Percentiles rank a stretch among this genome's conserved stretches.
phyloP scores from a whole-genome alignment of 37 sponge, comb jelly and placozoan genomes.

The Theonella swinhoei region DNA sequence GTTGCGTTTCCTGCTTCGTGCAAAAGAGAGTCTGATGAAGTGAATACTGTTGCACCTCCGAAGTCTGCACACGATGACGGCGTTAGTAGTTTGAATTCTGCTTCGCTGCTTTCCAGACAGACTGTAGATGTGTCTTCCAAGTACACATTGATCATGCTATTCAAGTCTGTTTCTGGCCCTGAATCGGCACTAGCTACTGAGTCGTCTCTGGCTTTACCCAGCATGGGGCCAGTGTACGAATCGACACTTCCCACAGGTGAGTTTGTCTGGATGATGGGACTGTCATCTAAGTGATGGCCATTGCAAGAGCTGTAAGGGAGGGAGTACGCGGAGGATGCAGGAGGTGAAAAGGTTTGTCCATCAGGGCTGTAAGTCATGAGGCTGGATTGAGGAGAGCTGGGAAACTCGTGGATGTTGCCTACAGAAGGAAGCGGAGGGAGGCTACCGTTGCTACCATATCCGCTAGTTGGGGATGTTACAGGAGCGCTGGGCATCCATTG shows the following conservation, averaged over 20 bases:
- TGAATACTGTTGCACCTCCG: slow-evolving; percentile 4
- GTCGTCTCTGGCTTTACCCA: slow-evolving; percentile 48
- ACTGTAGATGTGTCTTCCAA: slow-evolving; percentile 38
- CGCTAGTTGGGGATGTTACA: background rate
- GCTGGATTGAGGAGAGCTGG: slow-evolving; percentile 4
- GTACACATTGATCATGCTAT: slow-evolving; percentile 70
- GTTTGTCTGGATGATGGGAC: slow-evolving; percentile 28
- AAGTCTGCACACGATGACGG: slow-evolving; percentile 44
- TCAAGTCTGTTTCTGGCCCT: slow-evolving; percentile 43
- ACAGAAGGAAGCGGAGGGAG: background rate
- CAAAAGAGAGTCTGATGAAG: slow-evolving; percentile 41
- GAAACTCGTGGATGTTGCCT: background rate
- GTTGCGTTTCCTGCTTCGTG: slow-evolving; percentile 9
- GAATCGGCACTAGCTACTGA: slow-evolving; percentile 49
- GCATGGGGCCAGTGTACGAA: slow-evolving; percentile 45
- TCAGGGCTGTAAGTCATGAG: background rate
- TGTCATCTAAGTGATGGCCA: slow-evolving; percentile 23
- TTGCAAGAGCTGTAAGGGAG: slow-evolving; percentile 29
- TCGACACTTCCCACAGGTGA: slow-evolving; percentile 69
- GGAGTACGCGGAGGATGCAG: background rate
- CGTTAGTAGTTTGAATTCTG: slow-evolving; percentile 41
- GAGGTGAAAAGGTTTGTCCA: background rate
- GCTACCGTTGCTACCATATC: background rate
- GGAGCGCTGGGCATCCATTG: background rate
- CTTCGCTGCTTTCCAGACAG: slow-evolving; percentile 29